Base-by-base conservation (phyloP, 2,113 vertebrate genomes). In the Zosterops pallidus region DNA sequence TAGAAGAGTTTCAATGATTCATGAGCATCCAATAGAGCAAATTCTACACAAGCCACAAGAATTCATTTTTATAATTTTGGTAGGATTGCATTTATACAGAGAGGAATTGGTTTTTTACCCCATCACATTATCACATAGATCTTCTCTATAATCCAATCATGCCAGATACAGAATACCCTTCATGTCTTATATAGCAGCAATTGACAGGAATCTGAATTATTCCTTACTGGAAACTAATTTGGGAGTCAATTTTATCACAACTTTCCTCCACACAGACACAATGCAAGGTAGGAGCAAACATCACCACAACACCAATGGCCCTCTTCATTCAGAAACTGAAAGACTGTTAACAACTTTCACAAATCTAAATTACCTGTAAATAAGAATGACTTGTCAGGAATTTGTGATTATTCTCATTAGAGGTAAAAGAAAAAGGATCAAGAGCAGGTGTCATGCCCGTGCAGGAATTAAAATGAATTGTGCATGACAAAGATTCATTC, bases 381-480 rank as follows among this genome's bases (percentile, higher is more conserved):
- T 77, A 80, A 37, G 50, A 92, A 28, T 21, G 17, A 80, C 44
- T 59, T 49, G 24, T 52, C 72, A 80, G 59, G 50, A 96, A 95
- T 82, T 94, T 79, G n/a, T 70, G 67, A 93, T 91, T 71, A 81
- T 88, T 92, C 80, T 93, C 46, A 90, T 94, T 75, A 92, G 63
- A 77, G 47, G 47, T 47, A 79, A 97, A 96, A 82, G 86, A 72
- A 83, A 72, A 95, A 90, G 70, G 89, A 94, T 93, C 82, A 93
- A 89, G 86, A 95, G 76, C 83, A 96, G 69, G 92, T 90, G 87
- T 77, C 93, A 95, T 63, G 59, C 49, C 57, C 68, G 33, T 22
- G 28, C 63, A 87, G 56, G 49, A 97, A 97, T 96, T 90, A 91
- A 94, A 95, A 97, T 88, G 78, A 96, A 97, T 82, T 5, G 11